Conservation (phyloP, 1,140 invertebrate species). For the Drosophila dunni region DNA sequence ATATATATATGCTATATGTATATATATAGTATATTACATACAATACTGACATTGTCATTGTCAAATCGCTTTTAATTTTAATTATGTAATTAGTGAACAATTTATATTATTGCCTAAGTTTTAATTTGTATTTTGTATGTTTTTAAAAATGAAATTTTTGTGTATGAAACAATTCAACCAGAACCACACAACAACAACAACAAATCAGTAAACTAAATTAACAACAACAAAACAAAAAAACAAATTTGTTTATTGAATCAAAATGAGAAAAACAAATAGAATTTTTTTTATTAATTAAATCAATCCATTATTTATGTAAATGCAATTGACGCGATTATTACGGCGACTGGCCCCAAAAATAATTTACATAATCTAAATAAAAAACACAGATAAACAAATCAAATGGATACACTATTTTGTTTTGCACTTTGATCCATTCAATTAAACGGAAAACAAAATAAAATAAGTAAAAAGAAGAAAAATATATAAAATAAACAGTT, state of each 20-base stretch:
- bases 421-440: slow-evolving; percentile 53
- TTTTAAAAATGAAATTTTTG: slow-evolving; percentile 54
- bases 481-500: slow-evolving; percentile 46
- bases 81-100: slow-evolving; percentile 77
- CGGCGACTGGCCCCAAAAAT: slow-evolving; percentile 12
- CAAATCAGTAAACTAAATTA: slow-evolving; percentile 34
- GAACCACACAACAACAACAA: slow-evolving; percentile 15
- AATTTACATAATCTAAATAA: slow-evolving; percentile 30
- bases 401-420: slow-evolving; percentile 53
- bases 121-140: slow-evolving; percentile 71
- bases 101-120: slow-evolving; percentile 49
- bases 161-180: slow-evolving; percentile 19
- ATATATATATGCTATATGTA: slow-evolving; percentile 25
- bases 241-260: slow-evolving; percentile 54
- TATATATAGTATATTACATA: slow-evolving; percentile 19
- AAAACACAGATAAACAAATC: slow-evolving; percentile 13
- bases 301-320: slow-evolving; percentile 64
- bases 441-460: slow-evolving; percentile 26
- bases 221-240: slow-evolving; percentile 18
- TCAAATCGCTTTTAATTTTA: slow-evolving; percentile 72
- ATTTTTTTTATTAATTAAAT: slow-evolving; percentile 64
- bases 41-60: slow-evolving; percentile 48
- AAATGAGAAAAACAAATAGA: slow-evolving; percentile 42
- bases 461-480: slow-evolving; percentile 41
- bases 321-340: slow-evolving; percentile 23